A percentile compares a stretch with the other conserved stretches of the same genome.
These are phyloP conservation scores for Todiramphus saurophagus DNA, from an alignment of 2,113 vertebrate genomes.

Conservation along the genomic window DNA sequence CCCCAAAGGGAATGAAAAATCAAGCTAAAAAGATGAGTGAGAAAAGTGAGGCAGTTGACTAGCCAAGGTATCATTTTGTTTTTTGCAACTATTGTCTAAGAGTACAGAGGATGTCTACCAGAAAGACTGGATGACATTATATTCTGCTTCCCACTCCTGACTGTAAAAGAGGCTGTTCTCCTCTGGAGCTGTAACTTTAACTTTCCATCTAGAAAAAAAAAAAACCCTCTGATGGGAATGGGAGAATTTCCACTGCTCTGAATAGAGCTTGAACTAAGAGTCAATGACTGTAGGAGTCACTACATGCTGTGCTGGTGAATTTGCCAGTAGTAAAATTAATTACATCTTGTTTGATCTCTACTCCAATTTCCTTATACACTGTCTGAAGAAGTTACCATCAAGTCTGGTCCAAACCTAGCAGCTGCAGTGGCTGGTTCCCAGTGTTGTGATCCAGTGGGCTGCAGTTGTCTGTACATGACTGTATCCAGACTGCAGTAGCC, in stretches of 20 bases:
- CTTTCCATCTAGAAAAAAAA: background rate
- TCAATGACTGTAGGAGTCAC: background rate
- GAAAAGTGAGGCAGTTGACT: background rate
- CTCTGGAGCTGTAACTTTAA: background rate
- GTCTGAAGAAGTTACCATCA: constrained; percentile 23
- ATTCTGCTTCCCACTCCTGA: background rate
- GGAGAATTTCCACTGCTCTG: background rate
- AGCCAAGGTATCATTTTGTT: background rate
- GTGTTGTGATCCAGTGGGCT: background rate
- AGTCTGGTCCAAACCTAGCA: background rate
- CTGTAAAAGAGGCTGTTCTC: background rate
- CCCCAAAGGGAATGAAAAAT: background rate
- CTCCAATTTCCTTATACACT: background rate
- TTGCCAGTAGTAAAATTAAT: background rate
- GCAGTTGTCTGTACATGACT: background rate
- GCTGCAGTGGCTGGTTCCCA: constrained; percentile 19
- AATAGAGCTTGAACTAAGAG: background rate
- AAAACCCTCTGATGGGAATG: background rate
- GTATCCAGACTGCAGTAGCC: constrained; percentile 13
- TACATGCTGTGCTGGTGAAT: background rate
- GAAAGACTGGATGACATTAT: background rate
- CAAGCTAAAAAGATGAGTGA: background rate
- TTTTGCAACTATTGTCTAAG: background rate
- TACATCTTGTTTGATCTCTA: constrained; percentile 19
- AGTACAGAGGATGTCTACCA: background rate